Evolutionary conservation across 1,140 invertebrate genomes (phyloP).

Genomic region (Wasmannia auropunctata): DNA sequence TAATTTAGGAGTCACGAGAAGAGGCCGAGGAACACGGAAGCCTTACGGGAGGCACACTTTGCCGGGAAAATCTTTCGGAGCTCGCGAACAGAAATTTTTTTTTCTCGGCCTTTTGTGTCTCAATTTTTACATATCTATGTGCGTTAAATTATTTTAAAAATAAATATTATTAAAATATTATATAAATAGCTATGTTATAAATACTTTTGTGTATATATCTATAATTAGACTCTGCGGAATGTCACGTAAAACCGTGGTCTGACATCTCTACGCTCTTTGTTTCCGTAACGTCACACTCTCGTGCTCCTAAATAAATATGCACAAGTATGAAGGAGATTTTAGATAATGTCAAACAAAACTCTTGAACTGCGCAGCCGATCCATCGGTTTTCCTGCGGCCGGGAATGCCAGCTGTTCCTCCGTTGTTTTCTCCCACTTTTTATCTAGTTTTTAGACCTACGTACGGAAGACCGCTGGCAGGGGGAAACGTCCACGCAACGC

Average conservation of each 20-base stretch:
- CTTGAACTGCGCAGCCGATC: not conserved
- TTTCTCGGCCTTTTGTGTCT: not conserved
- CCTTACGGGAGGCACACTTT: not conserved
- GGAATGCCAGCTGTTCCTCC: not conserved
- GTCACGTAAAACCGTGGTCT: not conserved
- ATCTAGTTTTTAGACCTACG: constrained; percentile 32
- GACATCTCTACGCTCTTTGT: not conserved
- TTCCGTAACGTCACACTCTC: not conserved
- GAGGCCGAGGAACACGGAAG: too few species aligned
- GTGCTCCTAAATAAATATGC: constrained; percentile 21
- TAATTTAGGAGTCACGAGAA: constrained; percentile 24
- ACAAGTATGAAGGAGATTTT: not conserved
- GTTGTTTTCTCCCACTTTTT: constrained; percentile 21
- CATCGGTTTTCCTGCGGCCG: constrained; percentile 5
- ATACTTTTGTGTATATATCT: not conserved
- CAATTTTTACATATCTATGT: not conserved
- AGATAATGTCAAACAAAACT: constrained; percentile 28
- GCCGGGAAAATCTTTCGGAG: not conserved
- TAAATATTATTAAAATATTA: not conserved
- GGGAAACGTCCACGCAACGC: not conserved
- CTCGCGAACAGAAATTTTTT: not conserved
- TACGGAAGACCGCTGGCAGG: not conserved
- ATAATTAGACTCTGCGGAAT: not conserved
- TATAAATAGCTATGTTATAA: not conserved
- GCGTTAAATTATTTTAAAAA: too few species aligned